A percentile compares a stretch with the other conserved stretches of the same genome.
phyloP scores from a whole-genome alignment of 2,113 vertebrate species.

The Solea senegalensis region DNA sequence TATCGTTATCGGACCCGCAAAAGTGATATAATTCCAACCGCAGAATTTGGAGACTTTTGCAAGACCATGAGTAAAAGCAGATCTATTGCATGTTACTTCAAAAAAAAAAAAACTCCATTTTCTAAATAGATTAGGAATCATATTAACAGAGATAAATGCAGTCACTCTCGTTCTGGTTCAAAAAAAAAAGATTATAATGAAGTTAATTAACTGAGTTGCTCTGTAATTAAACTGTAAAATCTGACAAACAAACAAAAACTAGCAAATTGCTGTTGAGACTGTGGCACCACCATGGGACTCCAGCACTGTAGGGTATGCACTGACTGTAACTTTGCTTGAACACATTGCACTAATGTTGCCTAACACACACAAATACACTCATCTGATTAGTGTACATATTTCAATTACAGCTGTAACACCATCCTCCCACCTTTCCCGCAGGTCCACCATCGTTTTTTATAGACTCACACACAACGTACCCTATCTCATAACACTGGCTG shows the following conservation, averaged over 20 bases:
- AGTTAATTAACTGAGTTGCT: neutral
- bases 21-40: too few species aligned
- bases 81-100: neutral
- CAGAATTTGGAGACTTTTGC: too few species aligned
- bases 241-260: neutral
- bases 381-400: neutral
- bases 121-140: neutral
- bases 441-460: neutral
- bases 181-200: constrained; percentile 2
- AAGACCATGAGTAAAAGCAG: too few species aligned
- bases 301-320: neutral
- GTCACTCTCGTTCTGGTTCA: neutral
- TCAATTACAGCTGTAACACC: neutral
- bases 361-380: neutral
- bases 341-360: too few species aligned
- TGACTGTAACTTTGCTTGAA: neutral
- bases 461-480: neutral
- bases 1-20: too few species aligned
- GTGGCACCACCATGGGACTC: neutral
- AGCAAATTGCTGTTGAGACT: neutral
- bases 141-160: neutral
- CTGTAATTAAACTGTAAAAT: neutral
- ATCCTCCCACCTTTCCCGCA: too few species aligned
- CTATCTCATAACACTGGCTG: constrained; percentile 13
- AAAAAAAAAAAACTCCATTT: too few species aligned